Base-by-base conservation (phyloP, 1,140 invertebrate species). In the Musca domestica region DNA sequence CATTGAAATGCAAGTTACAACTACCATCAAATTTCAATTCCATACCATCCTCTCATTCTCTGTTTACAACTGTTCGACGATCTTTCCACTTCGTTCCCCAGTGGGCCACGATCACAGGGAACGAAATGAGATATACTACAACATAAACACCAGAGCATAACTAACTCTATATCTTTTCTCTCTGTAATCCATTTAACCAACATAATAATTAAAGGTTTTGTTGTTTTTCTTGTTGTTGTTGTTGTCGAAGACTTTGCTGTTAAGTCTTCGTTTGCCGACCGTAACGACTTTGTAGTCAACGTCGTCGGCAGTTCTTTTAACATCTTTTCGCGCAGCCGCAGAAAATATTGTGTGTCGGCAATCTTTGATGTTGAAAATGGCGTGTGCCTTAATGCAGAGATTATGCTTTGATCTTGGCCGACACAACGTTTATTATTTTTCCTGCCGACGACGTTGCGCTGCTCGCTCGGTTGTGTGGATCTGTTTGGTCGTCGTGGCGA, bases 371-470 rank as follows among this genome's bases (percentile, higher is more conserved):
- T 77, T 79, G 74, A 74, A 76, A 80, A 80, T 80, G 77, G 77
- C 77, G 77, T 80, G 77, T 80, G 77, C 77, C 77, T 68, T 76
- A 75, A 76, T 79, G 77, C 76, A 74, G 77, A 80, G 77, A 80
- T 80, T 77, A 76, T 69, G 70, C 76, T 79, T 80, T 80, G 77
- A 75, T 80, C 51, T 74, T 76, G 65, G 71, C 75, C 75, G 69
- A 71, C 72, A 70, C 58, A 69, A 61, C 34, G 34, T 41, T 41
- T 41, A 41, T 41, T 41, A 41, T 41, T 41, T 41, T 68, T 61
- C 61, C 41, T 66, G 71, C 20, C 64, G 48, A 23, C 69, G 68
- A 56, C 68, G 52, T 19, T 65, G 67, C 58, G 67, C 58, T 41
- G 34, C 34, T 2, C 34, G 6, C 34, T 30, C 3, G 27, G 34